A percentile compares a stretch with the other conserved stretches of the same genome.
phyloP scores from a whole-genome alignment of 2,113 vertebrate genomes.

The Chionomys nivalis region DNA sequence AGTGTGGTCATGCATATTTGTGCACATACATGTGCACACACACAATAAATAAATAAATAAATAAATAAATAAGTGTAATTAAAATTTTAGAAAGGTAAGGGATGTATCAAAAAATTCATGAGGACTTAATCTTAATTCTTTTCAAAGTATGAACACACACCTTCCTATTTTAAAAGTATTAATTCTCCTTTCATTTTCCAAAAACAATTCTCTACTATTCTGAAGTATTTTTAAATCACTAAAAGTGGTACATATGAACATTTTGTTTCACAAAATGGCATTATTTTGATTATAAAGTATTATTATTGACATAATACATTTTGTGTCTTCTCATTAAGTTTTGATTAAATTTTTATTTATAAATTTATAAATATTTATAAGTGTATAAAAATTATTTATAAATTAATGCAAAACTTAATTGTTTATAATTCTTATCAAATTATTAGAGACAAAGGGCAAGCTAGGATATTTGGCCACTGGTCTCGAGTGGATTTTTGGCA shows the following conservation, averaged over 20 bases:
- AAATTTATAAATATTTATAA: too few species aligned
- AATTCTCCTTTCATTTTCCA: background rate
- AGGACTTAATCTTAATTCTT: conserved; percentile 12
- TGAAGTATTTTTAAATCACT: conserved; percentile 18
- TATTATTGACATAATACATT: background rate
- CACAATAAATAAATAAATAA: too few species aligned
- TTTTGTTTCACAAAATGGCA: conserved; percentile 13
- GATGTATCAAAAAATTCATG: background rate
- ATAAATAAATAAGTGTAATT: background rate
- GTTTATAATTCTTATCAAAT: too few species aligned
- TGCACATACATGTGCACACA: background rate
- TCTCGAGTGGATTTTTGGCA: background rate
- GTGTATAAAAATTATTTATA: too few species aligned
- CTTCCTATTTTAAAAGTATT: conserved; percentile 44
- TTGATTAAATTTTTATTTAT: too few species aligned
- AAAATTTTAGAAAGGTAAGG: conserved; percentile 11
- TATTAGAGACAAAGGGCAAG: background rate
- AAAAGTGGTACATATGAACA: background rate
- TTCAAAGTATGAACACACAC: background rate
- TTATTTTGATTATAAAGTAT: background rate
- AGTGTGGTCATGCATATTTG: too few species aligned
- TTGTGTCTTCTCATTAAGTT: background rate
- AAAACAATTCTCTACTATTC: conserved; percentile 39
- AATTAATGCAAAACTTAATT: too few species aligned
- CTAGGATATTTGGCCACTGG: background rate